Percentiles rank a stretch among this genome's conserved stretches.
These are phyloP conservation scores for Hestina assimilis DNA, from an alignment of 1,140 invertebrate species.

Conservation along the genomic window DNA sequence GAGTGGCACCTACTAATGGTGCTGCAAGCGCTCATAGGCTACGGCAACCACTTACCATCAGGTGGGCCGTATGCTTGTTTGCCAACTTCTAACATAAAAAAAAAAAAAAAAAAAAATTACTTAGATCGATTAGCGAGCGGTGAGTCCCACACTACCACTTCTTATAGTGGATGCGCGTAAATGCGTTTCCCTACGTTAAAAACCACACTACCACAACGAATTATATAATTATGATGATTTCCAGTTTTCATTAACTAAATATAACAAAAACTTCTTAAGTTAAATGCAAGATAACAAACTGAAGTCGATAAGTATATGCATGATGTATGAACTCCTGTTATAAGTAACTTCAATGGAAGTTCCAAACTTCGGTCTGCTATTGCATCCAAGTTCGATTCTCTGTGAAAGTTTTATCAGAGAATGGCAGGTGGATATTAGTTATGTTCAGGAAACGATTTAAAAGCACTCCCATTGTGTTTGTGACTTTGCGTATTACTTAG, in stretches of 20 bases:
- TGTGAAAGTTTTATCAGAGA: constrained; percentile 27
- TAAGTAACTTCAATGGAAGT: constrained; percentile 16
- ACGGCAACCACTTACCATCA: too few relatives aligned
- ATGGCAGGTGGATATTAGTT: constrained; percentile 25
- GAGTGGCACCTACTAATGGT: too few relatives aligned
- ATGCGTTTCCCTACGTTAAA: neutral
- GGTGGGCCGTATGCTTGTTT: too few relatives aligned
- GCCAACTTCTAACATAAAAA: too few relatives aligned
- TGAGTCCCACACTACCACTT: too few relatives aligned
- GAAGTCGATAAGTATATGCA: constrained; percentile 9
- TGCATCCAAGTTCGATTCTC: constrained; percentile 25
- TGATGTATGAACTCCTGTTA: constrained; percentile 12
- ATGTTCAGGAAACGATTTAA: constrained; percentile 2
- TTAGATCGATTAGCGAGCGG: too few relatives aligned
- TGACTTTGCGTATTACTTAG: too few relatives aligned
- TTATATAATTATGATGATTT: neutral
- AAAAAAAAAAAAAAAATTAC: too few relatives aligned
- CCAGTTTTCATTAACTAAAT: neutral
- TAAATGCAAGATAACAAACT: neutral
- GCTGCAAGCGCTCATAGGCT: too few relatives aligned
- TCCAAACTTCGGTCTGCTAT: constrained; percentile 9
- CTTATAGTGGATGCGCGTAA: too few relatives aligned
- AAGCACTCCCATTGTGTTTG: neutral
- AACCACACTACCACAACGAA: neutral
- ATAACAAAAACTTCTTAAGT: neutral